These are phyloP conservation scores for Augiades crinisus DNA, from an alignment of 2,888 invertebrate species.

Conservation along the genomic window DNA sequence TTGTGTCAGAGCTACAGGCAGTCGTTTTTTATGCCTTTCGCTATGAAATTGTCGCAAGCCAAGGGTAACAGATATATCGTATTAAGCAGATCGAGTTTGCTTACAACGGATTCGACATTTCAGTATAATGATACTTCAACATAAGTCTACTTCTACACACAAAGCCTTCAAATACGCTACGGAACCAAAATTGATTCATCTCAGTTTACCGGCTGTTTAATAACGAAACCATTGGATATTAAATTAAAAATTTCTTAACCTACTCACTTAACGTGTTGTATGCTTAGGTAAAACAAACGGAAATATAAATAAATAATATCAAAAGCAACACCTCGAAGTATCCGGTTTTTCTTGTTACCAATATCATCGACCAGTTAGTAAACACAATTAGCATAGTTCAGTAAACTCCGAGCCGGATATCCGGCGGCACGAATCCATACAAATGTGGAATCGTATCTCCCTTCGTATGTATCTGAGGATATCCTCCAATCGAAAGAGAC, in stretches of 20 bases:
- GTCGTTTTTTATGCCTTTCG: conserved; percentile 39
- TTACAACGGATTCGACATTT: no score
- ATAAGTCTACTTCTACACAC: no score
- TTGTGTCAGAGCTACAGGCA: not conserved
- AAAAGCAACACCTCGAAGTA: not conserved
- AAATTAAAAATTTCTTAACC: no score
- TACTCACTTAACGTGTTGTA: no score
- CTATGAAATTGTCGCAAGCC: conserved; percentile 40
- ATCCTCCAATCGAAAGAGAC: conserved; percentile 9
- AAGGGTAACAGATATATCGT: conserved; percentile 37
- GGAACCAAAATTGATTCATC: no score
- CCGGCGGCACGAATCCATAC: conserved; percentile 24
- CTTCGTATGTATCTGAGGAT: conserved; percentile 5
- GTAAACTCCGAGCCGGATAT: conserved; percentile 14
- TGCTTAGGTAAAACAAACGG: not conserved
- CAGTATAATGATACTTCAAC: no score
- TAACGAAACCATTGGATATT: no score
- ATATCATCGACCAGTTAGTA: not conserved
- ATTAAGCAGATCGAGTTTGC: conserved; percentile 17
- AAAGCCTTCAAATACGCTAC: no score
- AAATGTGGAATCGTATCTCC: conserved; percentile 20
- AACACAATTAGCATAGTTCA: conserved; percentile 14
- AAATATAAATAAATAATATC: conserved; percentile 6
- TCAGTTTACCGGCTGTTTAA: no score
- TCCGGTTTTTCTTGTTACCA: conserved; percentile 16